Evolutionary conservation across 2,888 invertebrate genomes (phyloP).

Genomic region (Xestia xanthographa): DNA sequence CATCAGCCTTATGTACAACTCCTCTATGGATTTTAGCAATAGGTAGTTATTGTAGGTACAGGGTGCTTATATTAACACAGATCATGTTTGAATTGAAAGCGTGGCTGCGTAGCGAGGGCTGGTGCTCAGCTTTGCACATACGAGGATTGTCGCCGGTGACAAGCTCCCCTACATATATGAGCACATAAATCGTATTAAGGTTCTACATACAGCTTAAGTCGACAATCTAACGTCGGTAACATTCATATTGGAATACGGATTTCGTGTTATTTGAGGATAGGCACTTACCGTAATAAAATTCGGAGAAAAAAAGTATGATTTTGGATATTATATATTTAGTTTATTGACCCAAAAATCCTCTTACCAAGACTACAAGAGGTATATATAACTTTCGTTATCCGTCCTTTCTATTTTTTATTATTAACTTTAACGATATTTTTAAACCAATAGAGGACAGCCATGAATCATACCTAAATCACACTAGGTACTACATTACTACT

Average conservation of each 20-base stretch:
- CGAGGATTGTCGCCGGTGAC: constrained; percentile 56
- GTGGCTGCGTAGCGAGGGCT: constrained; percentile 32
- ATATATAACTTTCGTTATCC: not conserved
- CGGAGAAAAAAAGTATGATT: not conserved
- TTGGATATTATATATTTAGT: too few species aligned
- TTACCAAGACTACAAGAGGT: not conserved
- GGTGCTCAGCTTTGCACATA: constrained; percentile 41
- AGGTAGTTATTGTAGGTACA: not conserved
- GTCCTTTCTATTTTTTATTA: not conserved
- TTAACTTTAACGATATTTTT: not conserved
- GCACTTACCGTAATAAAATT: constrained; percentile 3
- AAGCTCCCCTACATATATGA: constrained; percentile 59
- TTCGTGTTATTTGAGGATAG: constrained; percentile 5
- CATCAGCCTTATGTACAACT: too few species aligned
- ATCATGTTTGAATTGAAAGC: constrained; percentile 44
- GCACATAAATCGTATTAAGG: constrained; percentile 75
- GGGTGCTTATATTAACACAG: constrained; percentile 4
- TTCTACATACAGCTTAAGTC: constrained; percentile 65
- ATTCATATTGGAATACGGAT: constrained; percentile 36
- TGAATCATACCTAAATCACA: not conserved
- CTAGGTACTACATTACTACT: too few species aligned
- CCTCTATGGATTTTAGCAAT: not conserved
- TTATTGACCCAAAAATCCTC: not conserved
- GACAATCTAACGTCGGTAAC: constrained; percentile 35
- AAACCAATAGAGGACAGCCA: not conserved